phyloP scores from a whole-genome alignment of 2,888 invertebrate species.

The Drosophila setosimentum region DNA sequence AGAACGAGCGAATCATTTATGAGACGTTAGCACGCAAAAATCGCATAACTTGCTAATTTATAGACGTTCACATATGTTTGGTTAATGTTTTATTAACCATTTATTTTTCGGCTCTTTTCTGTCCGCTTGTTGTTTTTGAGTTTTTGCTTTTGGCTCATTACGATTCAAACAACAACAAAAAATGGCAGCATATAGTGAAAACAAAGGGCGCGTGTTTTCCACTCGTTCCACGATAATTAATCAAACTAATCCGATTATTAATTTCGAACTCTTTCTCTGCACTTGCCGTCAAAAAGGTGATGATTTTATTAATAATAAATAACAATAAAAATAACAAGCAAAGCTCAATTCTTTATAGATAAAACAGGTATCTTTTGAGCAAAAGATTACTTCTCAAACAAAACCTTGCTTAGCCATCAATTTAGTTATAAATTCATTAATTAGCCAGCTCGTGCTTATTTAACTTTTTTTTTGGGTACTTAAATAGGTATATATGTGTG shows the following conservation, averaged over 20 bases:
- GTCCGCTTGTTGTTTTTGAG: neutral
- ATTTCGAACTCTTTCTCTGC: conserved; percentile 31
- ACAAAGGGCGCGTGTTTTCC: conserved; percentile 56
- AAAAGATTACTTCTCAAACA: neutral
- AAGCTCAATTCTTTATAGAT: conserved; percentile 32
- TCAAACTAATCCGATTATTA: conserved; percentile 72
- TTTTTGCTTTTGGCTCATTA: conserved; percentile 26
- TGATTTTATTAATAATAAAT: conserved; percentile 69
- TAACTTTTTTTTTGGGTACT: conserved; percentile 2
- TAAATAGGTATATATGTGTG: neutral
- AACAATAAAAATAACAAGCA: conserved; percentile 14
- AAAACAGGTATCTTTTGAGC: conserved; percentile 47
- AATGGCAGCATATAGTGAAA: neutral
- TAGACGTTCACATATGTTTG: conserved; percentile 34
- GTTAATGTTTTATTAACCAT: conserved; percentile 33
- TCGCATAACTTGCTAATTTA: conserved; percentile 68
- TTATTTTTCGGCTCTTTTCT: neutral
- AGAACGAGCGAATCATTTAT: conserved; percentile 54
- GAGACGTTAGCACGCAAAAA: conserved; percentile 53
- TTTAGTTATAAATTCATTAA: conserved; percentile 64
- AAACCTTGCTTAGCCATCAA: conserved; percentile 33
- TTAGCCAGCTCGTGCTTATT: conserved; percentile 42
- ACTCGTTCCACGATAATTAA: conserved; percentile 53
- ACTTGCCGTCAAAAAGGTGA: conserved; percentile 53
- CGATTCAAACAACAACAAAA: conserved; percentile 7